Base-by-base conservation (phyloP, 2,888 invertebrate species). In the Julus scanicus region DNA sequence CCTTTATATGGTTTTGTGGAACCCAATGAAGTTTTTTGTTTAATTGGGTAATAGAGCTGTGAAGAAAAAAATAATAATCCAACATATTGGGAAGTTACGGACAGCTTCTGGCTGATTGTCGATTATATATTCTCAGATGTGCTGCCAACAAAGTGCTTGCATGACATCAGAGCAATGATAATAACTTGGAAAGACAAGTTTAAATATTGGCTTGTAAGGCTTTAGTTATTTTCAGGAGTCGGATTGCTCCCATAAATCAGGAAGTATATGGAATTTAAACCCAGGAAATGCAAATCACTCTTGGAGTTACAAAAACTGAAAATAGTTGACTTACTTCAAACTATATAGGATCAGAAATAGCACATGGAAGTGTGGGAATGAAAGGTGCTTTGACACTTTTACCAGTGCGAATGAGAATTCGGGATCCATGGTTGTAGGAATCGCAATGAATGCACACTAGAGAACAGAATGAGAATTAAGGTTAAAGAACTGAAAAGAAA, bases 401-500 rank as follows among this genome's bases (percentile, higher is more conserved):
- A 8, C 49, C 49, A 49, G 11, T 49, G 49, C 49, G 29, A 1
- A 29, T 49, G 49, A 4, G n/a, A 57, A 57, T 57, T n/a, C 57
- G n/a, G 17, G n/a, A 57, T 57, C 2, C 40, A 5, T 40, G 20
- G 13, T 85, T 85, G 49, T 40, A 48, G 85, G 40, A 85, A 39
- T 9, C 11, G 15, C 3, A 86, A 86, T 48, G 17, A 86, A 53
- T 44, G 49, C 39, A 48, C 49, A 86, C 15, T n/a, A 44, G 86
- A 49, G 37, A 53, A 15, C 37, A 85, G 85, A 48, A 85, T 85
- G 85, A 29, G 85, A 85, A 11, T 40, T 11, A 48, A 48, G 40
- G 49, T 48, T 85, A 48, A 85, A 40, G n/a, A 29, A 44, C 49
- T 37, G 49, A 11, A 13, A 85, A 85, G n/a, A 49, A n/a, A 40